phyloP scores from a whole-genome alignment of 2,888 invertebrate species.

The Leptinotarsa peninsularis region DNA sequence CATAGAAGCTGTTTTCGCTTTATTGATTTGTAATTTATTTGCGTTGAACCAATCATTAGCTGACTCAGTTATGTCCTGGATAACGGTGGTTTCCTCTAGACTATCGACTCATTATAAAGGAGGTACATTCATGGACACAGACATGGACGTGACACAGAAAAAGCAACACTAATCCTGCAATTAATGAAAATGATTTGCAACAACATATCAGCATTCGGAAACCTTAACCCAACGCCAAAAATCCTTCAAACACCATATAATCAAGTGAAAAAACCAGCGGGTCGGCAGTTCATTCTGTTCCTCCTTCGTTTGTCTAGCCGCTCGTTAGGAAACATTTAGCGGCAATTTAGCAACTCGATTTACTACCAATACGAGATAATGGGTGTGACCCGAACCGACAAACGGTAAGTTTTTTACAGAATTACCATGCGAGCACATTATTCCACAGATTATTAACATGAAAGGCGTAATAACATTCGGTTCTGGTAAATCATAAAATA shows the following conservation, averaged over 20 bases:
- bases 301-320: slow-evolving; percentile 33
- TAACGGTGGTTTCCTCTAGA: too few species aligned
- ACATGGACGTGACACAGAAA: neutral
- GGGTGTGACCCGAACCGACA: slow-evolving; percentile 44
- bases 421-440: slow-evolving; percentile 26
- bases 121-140: neutral
- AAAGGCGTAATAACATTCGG: slow-evolving; percentile 34
- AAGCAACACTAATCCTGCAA: neutral
- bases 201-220: slow-evolving; percentile 4
- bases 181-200: neutral
- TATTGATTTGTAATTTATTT: too few species aligned
- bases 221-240: slow-evolving; percentile 1
- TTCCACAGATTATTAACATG: slow-evolving; percentile 26
- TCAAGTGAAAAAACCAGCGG: slow-evolving; percentile 1
- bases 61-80: too few species aligned
- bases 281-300: slow-evolving; percentile 12
- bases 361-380: slow-evolving; percentile 33
- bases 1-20: too few species aligned
- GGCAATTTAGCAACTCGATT: slow-evolving; percentile 38
- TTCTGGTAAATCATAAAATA: slow-evolving; percentile 40
- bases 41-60: too few species aligned
- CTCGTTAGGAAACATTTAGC: slow-evolving; percentile 41
- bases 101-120: neutral
- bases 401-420: slow-evolving; percentile 36
- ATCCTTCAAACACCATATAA: slow-evolving; percentile 2